Conservation (phyloP, 2,113 vertebrate species). For the Tonatia bakeri region DNA sequence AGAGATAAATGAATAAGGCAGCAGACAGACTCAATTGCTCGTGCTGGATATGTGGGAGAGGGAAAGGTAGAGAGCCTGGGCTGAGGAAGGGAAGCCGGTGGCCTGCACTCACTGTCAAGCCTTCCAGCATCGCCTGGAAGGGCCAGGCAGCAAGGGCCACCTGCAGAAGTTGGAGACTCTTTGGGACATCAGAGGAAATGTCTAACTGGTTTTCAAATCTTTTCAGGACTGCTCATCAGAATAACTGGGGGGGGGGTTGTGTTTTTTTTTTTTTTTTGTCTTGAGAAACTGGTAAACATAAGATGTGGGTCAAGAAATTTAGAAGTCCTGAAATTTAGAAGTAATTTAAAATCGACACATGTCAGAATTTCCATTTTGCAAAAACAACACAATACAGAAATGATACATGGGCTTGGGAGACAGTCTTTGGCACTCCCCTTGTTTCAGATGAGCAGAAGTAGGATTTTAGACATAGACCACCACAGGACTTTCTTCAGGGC, state of each 20-base stretch:
- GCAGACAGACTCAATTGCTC: background rate
- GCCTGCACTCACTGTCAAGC: background rate
- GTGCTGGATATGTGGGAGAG: background rate
- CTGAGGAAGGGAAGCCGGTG: background rate
- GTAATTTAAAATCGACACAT: background rate
- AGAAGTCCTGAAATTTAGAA: background rate
- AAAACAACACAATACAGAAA: background rate
- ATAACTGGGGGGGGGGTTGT: too few species aligned
- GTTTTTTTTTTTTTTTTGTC: background rate
- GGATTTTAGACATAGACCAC: background rate
- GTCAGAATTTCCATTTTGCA: background rate
- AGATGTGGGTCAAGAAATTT: background rate
- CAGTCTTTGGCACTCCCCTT: background rate
- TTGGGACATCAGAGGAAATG: background rate
- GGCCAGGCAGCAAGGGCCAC: background rate
- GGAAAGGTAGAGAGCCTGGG: fast-evolving
- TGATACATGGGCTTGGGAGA: background rate
- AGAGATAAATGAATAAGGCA: background rate
- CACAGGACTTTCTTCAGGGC: background rate
- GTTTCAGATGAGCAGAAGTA: background rate
- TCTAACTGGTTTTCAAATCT: background rate
- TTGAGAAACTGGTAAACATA: background rate
- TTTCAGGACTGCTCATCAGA: background rate
- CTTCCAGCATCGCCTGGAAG: background rate
- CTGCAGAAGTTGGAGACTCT: background rate